A percentile compares a stretch with the other conserved stretches of the same genome.
Evolutionary conservation across 2,888 invertebrate species (phyloP).

Genomic region (Erebia epiphron): DNA sequence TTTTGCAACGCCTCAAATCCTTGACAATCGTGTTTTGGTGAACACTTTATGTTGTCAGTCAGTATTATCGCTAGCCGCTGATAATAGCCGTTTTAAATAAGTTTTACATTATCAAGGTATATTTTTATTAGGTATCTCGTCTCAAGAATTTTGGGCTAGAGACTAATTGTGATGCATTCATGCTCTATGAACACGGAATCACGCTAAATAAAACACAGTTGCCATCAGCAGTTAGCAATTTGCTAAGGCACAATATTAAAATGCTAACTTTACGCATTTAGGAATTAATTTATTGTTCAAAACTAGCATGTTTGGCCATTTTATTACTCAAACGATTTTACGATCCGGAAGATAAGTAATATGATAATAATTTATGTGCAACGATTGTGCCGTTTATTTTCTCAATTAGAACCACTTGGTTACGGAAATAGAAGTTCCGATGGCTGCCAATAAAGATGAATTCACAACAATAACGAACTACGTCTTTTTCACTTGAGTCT

Average conservation of each 20-base stretch:
- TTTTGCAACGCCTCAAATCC: too few species aligned
- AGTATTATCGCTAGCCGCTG: too few species aligned
- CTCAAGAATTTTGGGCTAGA: background rate
- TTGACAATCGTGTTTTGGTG: too few species aligned
- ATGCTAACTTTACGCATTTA: conserved; percentile 14
- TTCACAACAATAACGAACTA: background rate
- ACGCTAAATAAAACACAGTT: conserved; percentile 6
- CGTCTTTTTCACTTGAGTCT: too few species aligned
- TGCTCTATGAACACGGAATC: background rate
- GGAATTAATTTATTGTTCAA: conserved; percentile 23
- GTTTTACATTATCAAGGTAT: too few species aligned
- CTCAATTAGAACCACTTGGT: conserved; percentile 24
- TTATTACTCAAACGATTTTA: conserved; percentile 34
- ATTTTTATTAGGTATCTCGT: background rate
- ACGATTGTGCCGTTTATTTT: conserved; percentile 17
- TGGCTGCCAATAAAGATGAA: conserved; percentile 2
- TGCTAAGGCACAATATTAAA: conserved; percentile 1
- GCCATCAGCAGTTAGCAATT: background rate
- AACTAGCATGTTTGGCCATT: conserved; percentile 24
- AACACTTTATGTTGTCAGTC: too few species aligned
- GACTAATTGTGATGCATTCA: background rate
- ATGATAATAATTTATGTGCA: conserved; percentile 17
- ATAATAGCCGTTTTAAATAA: background rate
- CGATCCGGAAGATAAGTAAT: conserved; percentile 29
- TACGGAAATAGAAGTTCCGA: conserved; percentile 17